These are phyloP conservation scores for Eupithecia abbreviata DNA, from an alignment of 2,888 invertebrate species.

Conservation along the genomic window DNA sequence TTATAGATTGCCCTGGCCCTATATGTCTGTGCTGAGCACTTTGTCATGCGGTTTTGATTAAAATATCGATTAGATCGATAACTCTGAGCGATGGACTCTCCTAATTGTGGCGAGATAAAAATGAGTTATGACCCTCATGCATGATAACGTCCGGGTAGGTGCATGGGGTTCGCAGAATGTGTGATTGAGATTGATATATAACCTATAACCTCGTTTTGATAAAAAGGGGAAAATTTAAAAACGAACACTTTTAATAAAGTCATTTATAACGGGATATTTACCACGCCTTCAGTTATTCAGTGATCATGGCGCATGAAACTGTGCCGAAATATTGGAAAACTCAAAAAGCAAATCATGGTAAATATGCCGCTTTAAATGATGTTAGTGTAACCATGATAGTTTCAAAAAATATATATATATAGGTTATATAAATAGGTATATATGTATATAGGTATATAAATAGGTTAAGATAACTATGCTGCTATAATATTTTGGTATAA, in stretches of 20 bases:
- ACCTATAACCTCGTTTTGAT: neutral
- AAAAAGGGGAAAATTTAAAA: neutral
- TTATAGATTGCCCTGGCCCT: slow-evolving; percentile 66
- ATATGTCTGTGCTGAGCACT: slow-evolving; percentile 47
- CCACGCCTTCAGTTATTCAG: no score
- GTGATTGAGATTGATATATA: neutral
- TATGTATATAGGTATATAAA: no score
- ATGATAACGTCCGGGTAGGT: slow-evolving; percentile 19
- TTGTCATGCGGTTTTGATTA: slow-evolving; percentile 59
- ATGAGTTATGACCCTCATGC: slow-evolving; percentile 40
- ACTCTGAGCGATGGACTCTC: slow-evolving; percentile 39
- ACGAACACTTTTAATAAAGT: neutral
- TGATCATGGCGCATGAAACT: no score
- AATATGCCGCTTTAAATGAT: no score
- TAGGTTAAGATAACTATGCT: no score
- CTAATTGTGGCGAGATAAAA: slow-evolving; percentile 46
- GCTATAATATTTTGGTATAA: no score
- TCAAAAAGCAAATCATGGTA: no score
- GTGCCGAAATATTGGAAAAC: no score
- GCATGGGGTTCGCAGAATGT: slow-evolving; percentile 1
- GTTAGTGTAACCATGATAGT: no score
- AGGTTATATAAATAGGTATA: no score
- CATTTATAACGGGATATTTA: no score
- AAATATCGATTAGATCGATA: slow-evolving; percentile 58
- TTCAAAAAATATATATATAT: no score